Conservation (phyloP, 2,113 vertebrate species). For the Cheilinus undulatus region DNA sequence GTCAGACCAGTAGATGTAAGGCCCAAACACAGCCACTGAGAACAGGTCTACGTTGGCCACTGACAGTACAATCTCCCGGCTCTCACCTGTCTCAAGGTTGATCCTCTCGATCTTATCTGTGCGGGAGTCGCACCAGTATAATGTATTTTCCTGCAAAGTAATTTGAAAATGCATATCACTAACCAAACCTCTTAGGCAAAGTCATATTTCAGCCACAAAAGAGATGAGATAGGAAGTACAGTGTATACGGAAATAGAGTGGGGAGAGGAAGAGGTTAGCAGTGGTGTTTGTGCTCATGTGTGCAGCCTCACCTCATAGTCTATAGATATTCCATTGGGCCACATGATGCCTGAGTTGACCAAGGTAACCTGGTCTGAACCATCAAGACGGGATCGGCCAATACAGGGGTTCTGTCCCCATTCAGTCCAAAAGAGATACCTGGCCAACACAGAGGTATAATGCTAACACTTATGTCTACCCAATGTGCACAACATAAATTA, state of each 20-base stretch:
- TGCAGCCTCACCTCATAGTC: conserved; percentile 91
- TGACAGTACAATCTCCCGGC: conserved; percentile 96
- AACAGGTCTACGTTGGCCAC: conserved; percentile 98
- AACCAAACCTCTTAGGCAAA: conserved; percentile 44
- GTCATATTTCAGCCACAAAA: conserved; percentile 74
- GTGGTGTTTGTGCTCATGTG: conserved; percentile 26
- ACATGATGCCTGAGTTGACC: conserved; percentile 91
- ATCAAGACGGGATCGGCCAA: conserved; percentile 92
- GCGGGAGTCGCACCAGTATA: conserved; percentile 99
- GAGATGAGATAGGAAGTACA: conserved; percentile 52
- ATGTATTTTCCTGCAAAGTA: conserved; percentile 95
- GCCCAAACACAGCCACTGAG: conserved; percentile 97
- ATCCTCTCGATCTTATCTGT: conserved; percentile 99
- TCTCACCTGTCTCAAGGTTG: conserved; percentile 97
- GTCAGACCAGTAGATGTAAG: conserved; percentile 99
- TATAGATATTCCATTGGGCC: conserved; percentile 98
- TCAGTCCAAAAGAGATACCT: conserved; percentile 99
- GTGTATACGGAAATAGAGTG: background rate
- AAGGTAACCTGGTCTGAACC: conserved; percentile 94
- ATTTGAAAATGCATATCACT: conserved; percentile 86
- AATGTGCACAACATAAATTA: background rate
- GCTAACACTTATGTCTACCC: no score
- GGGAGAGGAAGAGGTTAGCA: conserved; percentile 15
- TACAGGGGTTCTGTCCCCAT: conserved; percentile 96
- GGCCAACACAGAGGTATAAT: background rate